Evolutionary conservation across 2,113 vertebrate genomes (phyloP).

Genomic region (Sitta europaea): DNA sequence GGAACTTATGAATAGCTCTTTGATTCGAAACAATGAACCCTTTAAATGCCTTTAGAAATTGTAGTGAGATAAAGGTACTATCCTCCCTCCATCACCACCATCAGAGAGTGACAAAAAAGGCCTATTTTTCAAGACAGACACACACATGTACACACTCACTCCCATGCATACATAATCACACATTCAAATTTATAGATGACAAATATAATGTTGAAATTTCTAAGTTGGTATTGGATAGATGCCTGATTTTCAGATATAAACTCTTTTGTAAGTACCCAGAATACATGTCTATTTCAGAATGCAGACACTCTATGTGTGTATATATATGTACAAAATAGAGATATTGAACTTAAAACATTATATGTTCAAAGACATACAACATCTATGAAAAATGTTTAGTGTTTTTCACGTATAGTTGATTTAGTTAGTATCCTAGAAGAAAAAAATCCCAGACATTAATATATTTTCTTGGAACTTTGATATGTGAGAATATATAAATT

Average conservation of each 20-base stretch:
- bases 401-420: neutral
- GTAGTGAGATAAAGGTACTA: neutral
- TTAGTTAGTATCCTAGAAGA: neutral
- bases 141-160: neutral
- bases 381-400: neutral
- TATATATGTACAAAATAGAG: neutral
- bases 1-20: conserved; percentile 37
- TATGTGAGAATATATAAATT: neutral
- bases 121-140: neutral
- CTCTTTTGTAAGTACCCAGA: neutral
- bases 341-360: neutral
- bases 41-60: conserved; percentile 23
- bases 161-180: neutral
- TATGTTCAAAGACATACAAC: neutral
- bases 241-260: neutral
- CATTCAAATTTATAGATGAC: neutral
- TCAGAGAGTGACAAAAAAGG: neutral
- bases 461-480: neutral
- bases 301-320: neutral
- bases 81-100: neutral
- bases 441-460: neutral
- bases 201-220: neutral
- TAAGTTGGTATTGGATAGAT: neutral
- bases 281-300: neutral
- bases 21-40: conserved; percentile 30